Evolutionary conservation across 2,797 vertebrate genomes (phyloP).

Genomic region (Chaetophractus vellerosus): DNA sequence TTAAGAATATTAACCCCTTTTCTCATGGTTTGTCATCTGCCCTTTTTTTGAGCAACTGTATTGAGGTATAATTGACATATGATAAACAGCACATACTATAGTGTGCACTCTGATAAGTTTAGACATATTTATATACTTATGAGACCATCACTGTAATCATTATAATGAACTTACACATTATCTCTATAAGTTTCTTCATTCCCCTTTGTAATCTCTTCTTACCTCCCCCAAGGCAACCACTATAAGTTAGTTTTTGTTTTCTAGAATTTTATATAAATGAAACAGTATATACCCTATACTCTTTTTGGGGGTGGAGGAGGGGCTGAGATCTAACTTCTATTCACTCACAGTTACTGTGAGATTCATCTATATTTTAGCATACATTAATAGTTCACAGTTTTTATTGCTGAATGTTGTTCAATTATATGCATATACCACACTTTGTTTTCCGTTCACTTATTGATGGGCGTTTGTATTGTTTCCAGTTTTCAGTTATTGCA

Average conservation of each 20-base stretch:
- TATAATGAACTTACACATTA: neutral
- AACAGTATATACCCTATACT: neutral
- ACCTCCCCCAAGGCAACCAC: neutral
- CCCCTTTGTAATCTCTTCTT: neutral
- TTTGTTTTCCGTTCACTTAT: constrained; percentile 20
- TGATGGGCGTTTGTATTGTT: neutral
- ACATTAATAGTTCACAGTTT: neutral
- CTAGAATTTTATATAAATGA: constrained; percentile 8
- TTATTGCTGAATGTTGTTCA: constrained; percentile 20
- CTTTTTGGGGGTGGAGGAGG: neutral
- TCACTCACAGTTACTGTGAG: constrained; percentile 21
- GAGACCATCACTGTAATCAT: neutral
- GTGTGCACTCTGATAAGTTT: neutral
- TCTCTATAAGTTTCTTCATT: neutral
- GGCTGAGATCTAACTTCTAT: neutral
- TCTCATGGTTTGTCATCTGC: neutral
- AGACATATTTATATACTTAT: neutral
- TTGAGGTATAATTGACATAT: neutral
- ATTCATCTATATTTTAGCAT: neutral
- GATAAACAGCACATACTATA: neutral
- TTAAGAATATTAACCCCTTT: constrained; percentile 15
- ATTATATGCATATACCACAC: neutral
- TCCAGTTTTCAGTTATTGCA: neutral
- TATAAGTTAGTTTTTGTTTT: constrained; percentile 46
- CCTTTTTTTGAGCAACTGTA: neutral